Base-by-base conservation (phyloP, 1,140 invertebrate genomes). In the Drosophila mojavensis region DNA sequence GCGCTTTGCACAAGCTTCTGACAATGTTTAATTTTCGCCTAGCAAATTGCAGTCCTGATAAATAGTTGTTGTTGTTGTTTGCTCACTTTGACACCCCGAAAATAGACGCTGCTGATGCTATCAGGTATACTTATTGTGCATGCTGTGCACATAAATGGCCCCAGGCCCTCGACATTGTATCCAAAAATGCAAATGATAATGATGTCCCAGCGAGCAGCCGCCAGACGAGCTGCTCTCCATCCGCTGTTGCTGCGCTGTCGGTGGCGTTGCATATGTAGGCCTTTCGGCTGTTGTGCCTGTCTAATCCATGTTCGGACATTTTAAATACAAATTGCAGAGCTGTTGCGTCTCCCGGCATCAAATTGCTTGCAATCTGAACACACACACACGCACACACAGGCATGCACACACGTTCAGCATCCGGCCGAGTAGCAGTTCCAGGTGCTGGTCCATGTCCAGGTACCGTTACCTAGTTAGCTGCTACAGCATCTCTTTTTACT, bases 261-360 rank as follows among this genome's bases (percentile, higher is more conserved):
- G 28, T 30, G 28, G 28, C 5, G 28, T 30, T 30, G 28, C 28
- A 5, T 30, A 5, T 1, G 45, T 81, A 67, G 64, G 74, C 65
- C 64, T 70, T 48, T 63, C 64, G 74, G 74, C 45, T 64, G 54
- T 79, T 55, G 47, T 58, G 50, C 74, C 64, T 68, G 64, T 78
- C 71, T 83, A 79, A 83, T 83, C 78, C 75, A 79, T 79, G 83
- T 75, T 45, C 71, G 43, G 48, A 88, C 79, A 85, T 88, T 85
- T 85, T 85, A 88, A 84, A 84, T 88, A 85, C 83, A 85, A 85
- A 88, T 85, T 85, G 82, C 79, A 88, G 68, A 75, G 71, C n/a
- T 60, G 30, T 30, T 54, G 51, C 58, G 28, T 47, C 43, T 64
- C 33, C 59, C 53, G 50, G 43, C 51, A 7, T 39, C 45, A 54